phyloP scores from a whole-genome alignment of 2,797 vertebrate genomes.

The Tiaroga cobitis region DNA sequence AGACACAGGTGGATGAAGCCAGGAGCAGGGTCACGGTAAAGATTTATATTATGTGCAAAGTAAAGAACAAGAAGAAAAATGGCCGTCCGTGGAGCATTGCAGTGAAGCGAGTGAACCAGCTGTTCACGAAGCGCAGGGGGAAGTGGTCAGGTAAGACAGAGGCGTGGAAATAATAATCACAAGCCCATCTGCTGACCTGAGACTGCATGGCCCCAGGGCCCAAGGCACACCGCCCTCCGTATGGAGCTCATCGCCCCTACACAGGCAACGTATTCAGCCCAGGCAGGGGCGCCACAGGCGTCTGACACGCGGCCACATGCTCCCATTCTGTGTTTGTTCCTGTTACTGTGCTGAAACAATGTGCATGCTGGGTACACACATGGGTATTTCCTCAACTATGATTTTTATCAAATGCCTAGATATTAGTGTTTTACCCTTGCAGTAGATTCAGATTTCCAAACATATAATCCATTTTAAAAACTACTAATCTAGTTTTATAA shows the following conservation, averaged over 20 bases:
- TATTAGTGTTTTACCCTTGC: not conserved
- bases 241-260: conserved; percentile 83
- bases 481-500: no score
- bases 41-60: conserved; percentile 95
- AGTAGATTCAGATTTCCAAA: not conserved
- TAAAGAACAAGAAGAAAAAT: conserved; percentile 96
- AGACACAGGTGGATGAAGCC: conserved; percentile 95
- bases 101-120: conserved; percentile 95
- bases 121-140: conserved; percentile 91
- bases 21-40: conserved; percentile 91
- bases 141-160: conserved; percentile 93
- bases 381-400: not conserved
- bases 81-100: conserved; percentile 84
- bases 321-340: conserved; percentile 72
- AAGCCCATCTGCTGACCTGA: conserved; percentile 97
- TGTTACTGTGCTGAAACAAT: conserved; percentile 57
- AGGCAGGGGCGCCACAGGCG: conserved; percentile 76
- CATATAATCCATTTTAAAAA: not conserved
- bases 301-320: conserved; percentile 86
- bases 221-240: conserved; percentile 87
- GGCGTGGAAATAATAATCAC: conserved; percentile 93
- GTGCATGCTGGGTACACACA: not conserved
- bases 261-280: conserved; percentile 74
- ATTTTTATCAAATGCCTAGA: not conserved
- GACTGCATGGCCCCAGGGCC: conserved; percentile 89